phyloP scores from a whole-genome alignment of 2,113 vertebrate species.

The Chaetodon trifascialis region DNA sequence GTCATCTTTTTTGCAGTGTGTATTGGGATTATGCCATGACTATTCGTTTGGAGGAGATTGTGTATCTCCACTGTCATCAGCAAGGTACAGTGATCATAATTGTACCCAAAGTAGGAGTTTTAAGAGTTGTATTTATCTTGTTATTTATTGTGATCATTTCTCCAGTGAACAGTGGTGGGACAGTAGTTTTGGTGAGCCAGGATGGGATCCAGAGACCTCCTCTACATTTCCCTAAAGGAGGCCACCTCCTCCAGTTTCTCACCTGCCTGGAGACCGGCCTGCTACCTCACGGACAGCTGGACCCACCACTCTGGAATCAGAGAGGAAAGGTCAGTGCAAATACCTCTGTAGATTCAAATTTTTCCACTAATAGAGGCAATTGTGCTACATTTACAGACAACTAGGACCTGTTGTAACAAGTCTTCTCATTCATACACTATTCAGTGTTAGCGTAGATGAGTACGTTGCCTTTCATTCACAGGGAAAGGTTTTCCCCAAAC shows the following conservation, averaged over 20 bases:
- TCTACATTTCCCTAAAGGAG: constrained; percentile 94
- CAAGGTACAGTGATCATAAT: constrained; percentile 85
- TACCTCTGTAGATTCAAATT: neutral
- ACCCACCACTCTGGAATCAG: constrained; percentile 97
- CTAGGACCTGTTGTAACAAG: neutral
- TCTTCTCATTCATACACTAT: neutral
- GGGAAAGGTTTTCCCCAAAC: constrained; percentile 97
- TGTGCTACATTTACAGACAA: neutral
- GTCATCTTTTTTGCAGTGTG: constrained; percentile 82
- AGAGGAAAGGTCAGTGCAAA: constrained; percentile 91
- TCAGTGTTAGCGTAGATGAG: neutral
- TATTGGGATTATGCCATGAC: constrained; percentile 99
- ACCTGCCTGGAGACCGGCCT: constrained; percentile 98
- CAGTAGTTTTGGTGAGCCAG: constrained; percentile 97
- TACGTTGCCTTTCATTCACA: constrained; percentile 52
- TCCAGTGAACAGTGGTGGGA: constrained; percentile 96
- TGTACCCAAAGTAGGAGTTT: neutral
- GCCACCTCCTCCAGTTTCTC: constrained; percentile 96
- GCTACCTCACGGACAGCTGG: constrained; percentile 95
- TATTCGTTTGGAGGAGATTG: constrained; percentile 96
- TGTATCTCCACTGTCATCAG: constrained; percentile 98
- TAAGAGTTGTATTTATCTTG: neutral
- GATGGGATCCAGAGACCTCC: constrained; percentile 98
- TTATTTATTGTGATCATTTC: constrained; percentile 4
- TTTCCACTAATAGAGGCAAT: too few species aligned